Percentiles rank a stretch among this genome's conserved stretches.
Conservation (phyloP, 2,888 invertebrate genomes). For the Ferdinandea cuprea region DNA sequence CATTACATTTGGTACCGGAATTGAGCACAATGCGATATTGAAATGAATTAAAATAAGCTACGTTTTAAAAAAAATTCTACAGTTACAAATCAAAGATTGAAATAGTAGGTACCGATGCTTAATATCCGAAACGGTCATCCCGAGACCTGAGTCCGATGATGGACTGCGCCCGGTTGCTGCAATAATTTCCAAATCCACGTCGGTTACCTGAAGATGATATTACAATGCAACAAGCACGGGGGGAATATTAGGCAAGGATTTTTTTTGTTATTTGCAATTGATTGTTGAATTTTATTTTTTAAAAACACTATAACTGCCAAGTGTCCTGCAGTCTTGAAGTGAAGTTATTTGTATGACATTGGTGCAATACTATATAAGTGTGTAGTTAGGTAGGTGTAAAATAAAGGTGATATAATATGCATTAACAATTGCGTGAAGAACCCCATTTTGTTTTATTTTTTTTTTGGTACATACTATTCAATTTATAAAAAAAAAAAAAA, state of each 20-base stretch:
- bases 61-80: slow-evolving; percentile 36
- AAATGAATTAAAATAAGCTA: slow-evolving; percentile 46
- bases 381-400: slow-evolving; percentile 29
- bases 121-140: slow-evolving; percentile 92
- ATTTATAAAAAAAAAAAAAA: neutral
- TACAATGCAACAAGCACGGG: slow-evolving; percentile 77
- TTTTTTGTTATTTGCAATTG: slow-evolving; percentile 34
- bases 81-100: slow-evolving; percentile 52
- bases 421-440: slow-evolving; percentile 4
- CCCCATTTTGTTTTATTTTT: neutral
- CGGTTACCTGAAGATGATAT: slow-evolving; percentile 81
- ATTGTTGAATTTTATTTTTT: slow-evolving; percentile 42
- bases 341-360: slow-evolving; percentile 15
- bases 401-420: slow-evolving; percentile 12
- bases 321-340: slow-evolving; percentile 35
- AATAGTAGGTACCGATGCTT: slow-evolving; percentile 85
- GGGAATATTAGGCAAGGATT: slow-evolving; percentile 47
- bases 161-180: slow-evolving; percentile 90
- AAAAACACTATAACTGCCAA: slow-evolving; percentile 46
- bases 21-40: slow-evolving; percentile 35
- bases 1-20: slow-evolving; percentile 33
- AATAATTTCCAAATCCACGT: slow-evolving; percentile 83
- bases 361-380: slow-evolving; percentile 56
- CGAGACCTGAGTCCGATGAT: slow-evolving; percentile 97
- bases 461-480: too few relatives aligned